phyloP scores from a whole-genome alignment of 1,140 invertebrate species.

The Lutraria rhynchaena region DNA sequence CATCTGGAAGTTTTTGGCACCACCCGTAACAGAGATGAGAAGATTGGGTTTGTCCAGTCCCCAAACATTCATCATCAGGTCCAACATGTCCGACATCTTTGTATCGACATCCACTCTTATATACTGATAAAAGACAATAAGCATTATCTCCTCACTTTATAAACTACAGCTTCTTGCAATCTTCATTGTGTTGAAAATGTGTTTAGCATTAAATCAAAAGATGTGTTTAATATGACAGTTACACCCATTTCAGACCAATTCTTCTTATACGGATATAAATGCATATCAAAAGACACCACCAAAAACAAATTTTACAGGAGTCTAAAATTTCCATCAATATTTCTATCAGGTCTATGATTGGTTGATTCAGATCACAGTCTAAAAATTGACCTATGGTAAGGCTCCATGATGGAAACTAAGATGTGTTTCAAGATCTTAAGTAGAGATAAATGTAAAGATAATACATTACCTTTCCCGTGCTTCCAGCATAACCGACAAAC shows the following conservation, averaged over 20 bases:
- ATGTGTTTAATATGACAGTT: background rate
- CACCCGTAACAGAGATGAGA: slow-evolving; percentile 83
- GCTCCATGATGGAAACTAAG: too few relatives aligned
- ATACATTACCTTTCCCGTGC: slow-evolving; percentile 4
- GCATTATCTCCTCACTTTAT: background rate
- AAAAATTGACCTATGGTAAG: too few relatives aligned
- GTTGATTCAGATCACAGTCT: too few relatives aligned
- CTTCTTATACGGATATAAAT: background rate
- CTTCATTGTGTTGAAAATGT: background rate
- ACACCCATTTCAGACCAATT: background rate
- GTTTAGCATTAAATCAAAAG: background rate
- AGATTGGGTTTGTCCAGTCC: slow-evolving; percentile 80
- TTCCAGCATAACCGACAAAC: slow-evolving; percentile 45
- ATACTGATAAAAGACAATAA: slow-evolving; percentile 76
- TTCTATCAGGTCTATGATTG: too few relatives aligned
- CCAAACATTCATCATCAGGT: slow-evolving; percentile 81
- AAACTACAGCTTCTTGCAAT: background rate
- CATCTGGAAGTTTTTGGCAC: slow-evolving; percentile 82
- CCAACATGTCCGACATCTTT: slow-evolving; percentile 74
- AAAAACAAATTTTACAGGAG: background rate
- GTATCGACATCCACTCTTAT: slow-evolving; percentile 79
- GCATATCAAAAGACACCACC: background rate
- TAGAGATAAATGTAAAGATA: too few relatives aligned
- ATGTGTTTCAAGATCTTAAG: too few relatives aligned
- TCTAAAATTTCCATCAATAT: too few relatives aligned